phyloP scores from a whole-genome alignment of 2,113 vertebrate species.

The Gymnarchus niloticus region DNA sequence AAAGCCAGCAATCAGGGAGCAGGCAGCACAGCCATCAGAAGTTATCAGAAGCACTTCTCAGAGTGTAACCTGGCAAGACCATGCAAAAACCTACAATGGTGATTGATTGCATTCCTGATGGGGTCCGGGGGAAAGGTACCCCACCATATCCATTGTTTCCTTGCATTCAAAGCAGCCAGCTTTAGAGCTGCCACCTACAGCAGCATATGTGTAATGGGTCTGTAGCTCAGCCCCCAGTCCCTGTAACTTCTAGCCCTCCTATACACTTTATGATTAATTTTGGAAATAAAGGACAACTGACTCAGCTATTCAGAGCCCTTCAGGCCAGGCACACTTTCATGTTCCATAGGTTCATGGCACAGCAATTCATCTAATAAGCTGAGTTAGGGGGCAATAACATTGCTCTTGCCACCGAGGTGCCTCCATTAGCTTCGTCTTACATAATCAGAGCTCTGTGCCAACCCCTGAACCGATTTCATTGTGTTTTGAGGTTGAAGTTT shows the following conservation, averaged over 20 bases:
- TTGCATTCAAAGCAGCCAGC: background rate
- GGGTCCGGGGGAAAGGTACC: background rate
- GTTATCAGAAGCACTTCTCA: no score
- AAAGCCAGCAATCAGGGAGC: background rate
- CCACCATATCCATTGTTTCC: background rate
- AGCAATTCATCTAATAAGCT: background rate
- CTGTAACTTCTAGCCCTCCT: background rate
- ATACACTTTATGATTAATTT: background rate
- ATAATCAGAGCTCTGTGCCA: background rate
- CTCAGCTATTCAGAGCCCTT: background rate
- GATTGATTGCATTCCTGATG: background rate
- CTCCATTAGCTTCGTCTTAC: background rate
- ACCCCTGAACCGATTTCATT: background rate
- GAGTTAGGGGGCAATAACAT: slow-evolving; percentile 7
- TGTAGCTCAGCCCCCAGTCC: background rate
- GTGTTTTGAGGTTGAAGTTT: background rate
- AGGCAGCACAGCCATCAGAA: no score
- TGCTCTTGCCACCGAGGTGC: background rate
- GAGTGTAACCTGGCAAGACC: background rate
- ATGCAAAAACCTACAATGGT: background rate
- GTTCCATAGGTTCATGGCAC: background rate
- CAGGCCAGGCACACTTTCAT: background rate
- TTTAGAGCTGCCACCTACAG: background rate
- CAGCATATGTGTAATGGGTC: background rate
- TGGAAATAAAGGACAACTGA: background rate